Conservation (phyloP, 2,888 invertebrate genomes). For the Hedychridium roseum region DNA sequence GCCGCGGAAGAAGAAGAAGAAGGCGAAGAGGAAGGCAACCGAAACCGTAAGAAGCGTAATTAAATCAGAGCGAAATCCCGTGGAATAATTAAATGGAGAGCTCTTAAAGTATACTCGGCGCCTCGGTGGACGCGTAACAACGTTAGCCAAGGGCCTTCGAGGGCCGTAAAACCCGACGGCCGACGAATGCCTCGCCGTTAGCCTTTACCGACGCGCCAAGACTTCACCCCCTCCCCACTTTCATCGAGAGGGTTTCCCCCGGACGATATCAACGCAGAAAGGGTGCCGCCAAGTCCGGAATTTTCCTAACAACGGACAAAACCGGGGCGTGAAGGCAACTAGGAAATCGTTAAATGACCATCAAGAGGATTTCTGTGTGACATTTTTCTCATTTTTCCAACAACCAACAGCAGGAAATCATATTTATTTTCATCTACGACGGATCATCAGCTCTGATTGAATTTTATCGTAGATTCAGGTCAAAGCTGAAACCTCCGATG, state of each 20-base stretch:
- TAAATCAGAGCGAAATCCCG: slow-evolving; percentile 57
- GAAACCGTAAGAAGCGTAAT: slow-evolving; percentile 52
- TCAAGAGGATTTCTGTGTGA: too few species aligned
- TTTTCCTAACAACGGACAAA: too few species aligned
- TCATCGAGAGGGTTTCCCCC: slow-evolving; percentile 30
- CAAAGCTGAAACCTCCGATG: too few species aligned
- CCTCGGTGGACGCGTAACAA: slow-evolving; percentile 55
- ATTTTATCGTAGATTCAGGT: too few species aligned
- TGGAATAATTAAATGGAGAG: slow-evolving; percentile 59
- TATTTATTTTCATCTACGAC: too few species aligned
- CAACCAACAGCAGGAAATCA: too few species aligned
- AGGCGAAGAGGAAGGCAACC: slow-evolving; percentile 23
- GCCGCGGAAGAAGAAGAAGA: slow-evolving; percentile 9
- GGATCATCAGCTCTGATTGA: too few species aligned
- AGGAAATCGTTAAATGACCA: too few species aligned
- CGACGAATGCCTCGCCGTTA: slow-evolving; percentile 11
- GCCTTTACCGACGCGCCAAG: slow-evolving; percentile 41
- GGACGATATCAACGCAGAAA: too few species aligned
- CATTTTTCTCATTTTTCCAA: too few species aligned
- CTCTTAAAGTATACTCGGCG: slow-evolving; percentile 53
- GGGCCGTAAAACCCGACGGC: slow-evolving; percentile 39
- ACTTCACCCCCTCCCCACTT: slow-evolving; percentile 32
- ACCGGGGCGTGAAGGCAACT: too few species aligned
- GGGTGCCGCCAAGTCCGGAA: too few species aligned
- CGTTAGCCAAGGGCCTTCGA: slow-evolving; percentile 50